Conservation (phyloP, 2,888 invertebrate species). For the Xestia sexstrigata region DNA sequence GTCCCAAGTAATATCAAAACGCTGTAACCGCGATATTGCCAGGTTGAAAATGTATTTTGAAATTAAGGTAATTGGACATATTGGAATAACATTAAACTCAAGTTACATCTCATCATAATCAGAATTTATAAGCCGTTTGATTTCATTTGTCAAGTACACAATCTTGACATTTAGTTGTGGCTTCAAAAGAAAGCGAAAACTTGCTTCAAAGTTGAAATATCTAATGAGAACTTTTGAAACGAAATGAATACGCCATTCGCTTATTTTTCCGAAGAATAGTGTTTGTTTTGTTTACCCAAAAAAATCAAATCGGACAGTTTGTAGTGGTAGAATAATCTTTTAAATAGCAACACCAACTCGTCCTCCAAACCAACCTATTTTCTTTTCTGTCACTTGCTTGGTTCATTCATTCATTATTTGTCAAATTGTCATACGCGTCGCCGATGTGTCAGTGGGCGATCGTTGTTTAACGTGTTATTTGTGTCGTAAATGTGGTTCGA, state of each 20-base stretch:
- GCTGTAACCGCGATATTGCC: conserved; percentile 23
- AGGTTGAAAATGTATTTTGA: not conserved
- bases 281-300: not conserved
- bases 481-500: conserved; percentile 88
- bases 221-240: not conserved
- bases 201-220: not conserved
- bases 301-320: not conserved
- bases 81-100: not conserved
- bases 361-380: conserved; percentile 59
- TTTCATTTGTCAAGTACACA: not conserved
- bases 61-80: conserved; percentile 7
- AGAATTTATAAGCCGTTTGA: not conserved
- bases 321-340: conserved; percentile 25
- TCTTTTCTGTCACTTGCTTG: conserved; percentile 61
- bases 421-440: conserved; percentile 89
- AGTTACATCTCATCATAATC: not conserved
- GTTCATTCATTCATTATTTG: conserved; percentile 70
- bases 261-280: not conserved
- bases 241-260: not conserved
- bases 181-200: not conserved
- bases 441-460: conserved; percentile 88
- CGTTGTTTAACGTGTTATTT: conserved; percentile 81
- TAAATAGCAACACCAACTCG: conserved; percentile 49
- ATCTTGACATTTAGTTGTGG: not conserved
- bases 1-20: conserved; percentile 31